Conservation (phyloP, 2,888 invertebrate genomes). For the Sinohyriopsis cumingii region DNA sequence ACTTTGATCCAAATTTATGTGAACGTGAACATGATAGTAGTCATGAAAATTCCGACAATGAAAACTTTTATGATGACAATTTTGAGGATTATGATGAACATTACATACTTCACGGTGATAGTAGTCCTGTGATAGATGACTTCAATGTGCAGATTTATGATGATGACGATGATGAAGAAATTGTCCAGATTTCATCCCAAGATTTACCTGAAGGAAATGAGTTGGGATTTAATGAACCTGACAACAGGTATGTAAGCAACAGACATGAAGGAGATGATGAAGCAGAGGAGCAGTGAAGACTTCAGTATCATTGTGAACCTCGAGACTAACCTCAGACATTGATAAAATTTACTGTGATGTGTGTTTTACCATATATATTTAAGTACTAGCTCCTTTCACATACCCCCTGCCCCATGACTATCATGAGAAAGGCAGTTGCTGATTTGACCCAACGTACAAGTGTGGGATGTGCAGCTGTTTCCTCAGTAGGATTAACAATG, state of each 20-base stretch:
- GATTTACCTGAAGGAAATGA: slow-evolving; percentile 42
- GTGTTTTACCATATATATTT: no score
- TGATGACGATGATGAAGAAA: slow-evolving; percentile 59
- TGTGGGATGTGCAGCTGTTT: no score
- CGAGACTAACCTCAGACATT: no score
- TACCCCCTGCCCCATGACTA: no score
- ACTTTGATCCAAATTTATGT: slow-evolving; percentile 41
- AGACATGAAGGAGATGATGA: slow-evolving; percentile 33
- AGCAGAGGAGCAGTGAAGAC: no score
- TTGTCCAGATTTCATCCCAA: slow-evolving; percentile 50
- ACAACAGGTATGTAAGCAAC: slow-evolving; percentile 47
- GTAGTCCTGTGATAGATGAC: slow-evolving; percentile 56
- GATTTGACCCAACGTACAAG: no score
- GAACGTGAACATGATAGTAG: slow-evolving; percentile 44
- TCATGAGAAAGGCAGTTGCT: no score
- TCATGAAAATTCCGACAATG: slow-evolving; percentile 60
- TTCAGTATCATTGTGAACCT: no score
- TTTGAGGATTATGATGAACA: slow-evolving; percentile 66
- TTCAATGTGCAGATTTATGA: slow-evolving; percentile 52
- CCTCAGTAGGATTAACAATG: no score
- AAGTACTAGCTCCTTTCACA: no score
- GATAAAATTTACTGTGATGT: no score
- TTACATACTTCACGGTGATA: slow-evolving; percentile 56
- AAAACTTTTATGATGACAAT: slow-evolving; percentile 65
- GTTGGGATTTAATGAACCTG: slow-evolving; percentile 12